A percentile compares a stretch with the other conserved stretches of the same genome.
Evolutionary conservation across 2,888 invertebrate species (phyloP).

Genomic region (Nipponacmea schrenckii): DNA sequence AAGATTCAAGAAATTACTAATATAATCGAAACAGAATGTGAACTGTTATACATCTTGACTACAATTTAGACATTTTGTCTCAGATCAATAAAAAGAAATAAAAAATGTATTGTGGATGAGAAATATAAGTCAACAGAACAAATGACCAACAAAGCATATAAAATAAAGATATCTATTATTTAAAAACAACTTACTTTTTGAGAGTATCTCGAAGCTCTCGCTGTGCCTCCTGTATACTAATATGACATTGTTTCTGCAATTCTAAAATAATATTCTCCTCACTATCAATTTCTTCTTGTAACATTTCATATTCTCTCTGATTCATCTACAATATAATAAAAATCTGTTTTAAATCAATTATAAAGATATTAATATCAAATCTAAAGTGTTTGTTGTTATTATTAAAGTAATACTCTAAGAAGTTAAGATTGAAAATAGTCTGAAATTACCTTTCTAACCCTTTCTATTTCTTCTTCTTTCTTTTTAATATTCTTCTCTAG

Average conservation of each 20-base stretch:
- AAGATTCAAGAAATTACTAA: not conserved
- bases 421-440: no score
- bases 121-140: not conserved
- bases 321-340: constrained; percentile 28
- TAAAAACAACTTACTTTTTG: constrained; percentile 27
- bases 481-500: constrained; percentile 45
- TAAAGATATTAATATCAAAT: constrained; percentile 23
- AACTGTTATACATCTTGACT: not conserved
- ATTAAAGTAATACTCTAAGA: not conserved
- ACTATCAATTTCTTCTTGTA: constrained; percentile 34
- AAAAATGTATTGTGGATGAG: not conserved
- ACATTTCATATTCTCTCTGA: constrained; percentile 37
- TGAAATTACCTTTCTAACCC: constrained; percentile 43
- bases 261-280: constrained; percentile 34
- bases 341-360: constrained; percentile 11
- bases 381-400: constrained; percentile 19
- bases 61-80: not conserved
- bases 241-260: constrained; percentile 27
- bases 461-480: constrained; percentile 43
- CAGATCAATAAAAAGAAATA: not conserved
- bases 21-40: not conserved
- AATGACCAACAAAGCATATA: not conserved
- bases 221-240: constrained; percentile 30
- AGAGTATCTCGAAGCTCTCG: constrained; percentile 29
- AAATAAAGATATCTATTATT: not conserved